Base-by-base conservation (phyloP, 2,113 vertebrate genomes). In the Drymodes brunneopygia region DNA sequence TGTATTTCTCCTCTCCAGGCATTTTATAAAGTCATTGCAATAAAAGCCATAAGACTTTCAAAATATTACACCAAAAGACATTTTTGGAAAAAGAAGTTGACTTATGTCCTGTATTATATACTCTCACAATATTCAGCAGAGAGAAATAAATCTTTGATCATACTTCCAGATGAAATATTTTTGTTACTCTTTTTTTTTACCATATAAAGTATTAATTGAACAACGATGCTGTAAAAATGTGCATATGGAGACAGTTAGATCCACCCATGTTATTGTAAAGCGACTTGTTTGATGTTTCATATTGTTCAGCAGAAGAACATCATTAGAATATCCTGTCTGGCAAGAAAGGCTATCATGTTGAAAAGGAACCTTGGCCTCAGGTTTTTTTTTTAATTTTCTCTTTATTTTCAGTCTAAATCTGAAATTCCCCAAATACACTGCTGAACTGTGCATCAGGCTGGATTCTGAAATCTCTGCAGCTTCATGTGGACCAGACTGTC, bases 161-260 rank as follows among this genome's bases (percentile, higher is more conserved):
- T 91, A 65, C 25, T 95, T 92, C 91, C 91, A 96, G 92, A 94
- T 53, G 60, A 94, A 96, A 96, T 92, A 79, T 73, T 92, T 95
- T 64, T 78, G 51, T 88, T 89, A 44, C 56, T 60, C 28, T 73
- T 85, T 80, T 70, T 70, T 77, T 64, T 95, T 78, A 73, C 77
- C 48, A 50, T 89, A 81, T 92, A 75, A 89, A 91, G 86, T 71
- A 97, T 89, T 95, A 96, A 97, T 96, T 95, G 91, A 96, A 97
- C 87, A 95, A 94, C 85, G 87, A 90, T 95, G 89, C 81, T 80
- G 35, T 92, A 92, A 92, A 97, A 95, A 94, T 95, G 94, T 94
- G 42, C 94, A 87, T 92, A 92, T 95, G 93, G 94, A 95, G 89
- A 82, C 35, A 69, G 81, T 97, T 95, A 96, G 86, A 95, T 94